These are phyloP conservation scores for Muscicapa comitata DNA, from an alignment of 2,797 vertebrate genomes.

Conservation along the genomic window DNA sequence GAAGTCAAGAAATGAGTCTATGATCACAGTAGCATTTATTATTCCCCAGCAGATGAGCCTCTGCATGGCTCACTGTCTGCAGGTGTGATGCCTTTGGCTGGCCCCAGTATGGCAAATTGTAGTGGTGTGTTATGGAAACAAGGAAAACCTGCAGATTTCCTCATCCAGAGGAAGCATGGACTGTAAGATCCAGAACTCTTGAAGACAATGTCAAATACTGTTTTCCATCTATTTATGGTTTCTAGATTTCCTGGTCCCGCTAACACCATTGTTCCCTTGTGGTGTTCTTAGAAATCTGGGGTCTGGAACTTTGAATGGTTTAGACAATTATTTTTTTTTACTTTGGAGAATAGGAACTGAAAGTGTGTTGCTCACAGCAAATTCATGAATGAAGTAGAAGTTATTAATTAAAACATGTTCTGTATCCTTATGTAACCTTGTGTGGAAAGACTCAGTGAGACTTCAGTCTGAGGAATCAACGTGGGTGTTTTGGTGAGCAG, in stretches of 20 bases:
- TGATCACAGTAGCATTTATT: background rate
- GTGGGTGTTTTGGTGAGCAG: slow-evolving; percentile 5
- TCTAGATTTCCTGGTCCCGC: background rate
- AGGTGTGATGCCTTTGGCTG: background rate
- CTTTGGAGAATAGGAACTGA: background rate
- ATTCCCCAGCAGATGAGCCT: background rate
- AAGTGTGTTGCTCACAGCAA: background rate
- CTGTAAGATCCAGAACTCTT: background rate
- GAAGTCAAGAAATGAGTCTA: background rate
- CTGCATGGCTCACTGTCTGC: background rate
- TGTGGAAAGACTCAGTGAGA: background rate
- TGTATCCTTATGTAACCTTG: background rate
- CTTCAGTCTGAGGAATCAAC: background rate
- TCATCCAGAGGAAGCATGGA: background rate
- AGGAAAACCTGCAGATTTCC: background rate
- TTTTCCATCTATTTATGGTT: slow-evolving; percentile 2
- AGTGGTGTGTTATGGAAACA: background rate
- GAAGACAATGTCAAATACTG: background rate
- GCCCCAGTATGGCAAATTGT: background rate
- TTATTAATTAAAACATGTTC: background rate
- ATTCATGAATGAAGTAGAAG: background rate
- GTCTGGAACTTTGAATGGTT: background rate
- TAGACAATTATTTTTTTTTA: background rate
- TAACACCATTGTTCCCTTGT: background rate
- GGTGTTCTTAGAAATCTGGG: slow-evolving; percentile 41